Percentiles rank a stretch among this genome's conserved stretches.
phyloP scores from a whole-genome alignment of 2,113 vertebrate genomes.

The Phoxinus phoxinus region DNA sequence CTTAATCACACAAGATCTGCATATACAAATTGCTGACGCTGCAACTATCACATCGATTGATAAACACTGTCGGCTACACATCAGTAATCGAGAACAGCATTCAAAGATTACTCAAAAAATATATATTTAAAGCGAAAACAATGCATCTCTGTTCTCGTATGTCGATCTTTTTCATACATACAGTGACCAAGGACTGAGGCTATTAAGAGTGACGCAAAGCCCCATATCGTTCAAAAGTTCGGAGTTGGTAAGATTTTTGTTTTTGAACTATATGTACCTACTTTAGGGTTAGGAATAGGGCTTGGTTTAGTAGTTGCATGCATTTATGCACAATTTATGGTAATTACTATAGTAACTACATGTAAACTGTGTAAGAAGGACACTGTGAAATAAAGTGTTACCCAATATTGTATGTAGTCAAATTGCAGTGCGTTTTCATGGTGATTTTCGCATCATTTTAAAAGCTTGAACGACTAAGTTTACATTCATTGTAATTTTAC shows the following conservation, averaged over 20 bases:
- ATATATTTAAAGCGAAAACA: neutral
- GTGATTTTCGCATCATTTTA: no score
- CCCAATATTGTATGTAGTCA: no score
- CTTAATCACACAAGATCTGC: constrained; percentile 1
- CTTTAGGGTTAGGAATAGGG: no score
- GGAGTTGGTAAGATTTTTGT: neutral
- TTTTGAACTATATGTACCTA: neutral
- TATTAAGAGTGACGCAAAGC: neutral
- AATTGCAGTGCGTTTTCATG: no score
- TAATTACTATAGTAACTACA: no score
- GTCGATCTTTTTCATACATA: neutral
- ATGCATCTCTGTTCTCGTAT: neutral
- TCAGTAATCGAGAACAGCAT: neutral
- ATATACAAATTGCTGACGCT: neutral
- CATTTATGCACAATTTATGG: no score
- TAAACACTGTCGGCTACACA: neutral
- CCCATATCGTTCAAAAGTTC: no score
- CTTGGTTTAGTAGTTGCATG: no score
- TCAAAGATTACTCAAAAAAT: neutral
- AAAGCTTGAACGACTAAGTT: no score
- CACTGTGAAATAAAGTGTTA: no score
- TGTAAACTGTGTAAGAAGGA: no score
- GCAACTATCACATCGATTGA: neutral
- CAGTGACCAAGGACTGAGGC: neutral
- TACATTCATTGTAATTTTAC: no score